Conservation (phyloP, 2,113 vertebrate genomes). For the Shinisaurus crocodilurus region DNA sequence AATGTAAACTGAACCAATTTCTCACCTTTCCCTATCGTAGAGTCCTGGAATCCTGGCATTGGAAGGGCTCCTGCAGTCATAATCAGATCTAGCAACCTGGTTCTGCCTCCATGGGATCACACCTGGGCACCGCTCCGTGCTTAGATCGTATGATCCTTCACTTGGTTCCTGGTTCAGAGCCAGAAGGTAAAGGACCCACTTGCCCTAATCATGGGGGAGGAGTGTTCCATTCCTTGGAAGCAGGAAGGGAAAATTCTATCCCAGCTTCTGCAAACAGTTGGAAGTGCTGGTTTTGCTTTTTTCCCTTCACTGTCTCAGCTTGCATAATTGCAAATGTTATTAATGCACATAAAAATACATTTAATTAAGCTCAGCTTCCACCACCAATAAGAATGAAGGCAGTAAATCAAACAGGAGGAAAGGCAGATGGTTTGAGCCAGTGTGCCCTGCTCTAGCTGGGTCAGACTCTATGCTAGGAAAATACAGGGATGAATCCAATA, state of each 20-base stretch:
- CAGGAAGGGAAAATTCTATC: neutral
- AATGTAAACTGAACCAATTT: too few relatives aligned
- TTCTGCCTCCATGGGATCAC: neutral
- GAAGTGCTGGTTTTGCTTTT: neutral
- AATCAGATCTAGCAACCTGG: neutral
- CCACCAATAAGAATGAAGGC: neutral
- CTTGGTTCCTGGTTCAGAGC: neutral
- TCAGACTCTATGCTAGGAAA: too few relatives aligned
- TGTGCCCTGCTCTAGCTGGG: neutral
- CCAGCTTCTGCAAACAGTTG: neutral
- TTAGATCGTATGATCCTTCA: neutral
- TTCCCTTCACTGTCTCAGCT: rapidly evolving
- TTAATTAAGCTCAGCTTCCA: slow-evolving; percentile 13
- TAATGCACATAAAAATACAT: slow-evolving; percentile 22
- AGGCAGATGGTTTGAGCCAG: neutral
- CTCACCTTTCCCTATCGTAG: neutral
- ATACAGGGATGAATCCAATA: too few relatives aligned
- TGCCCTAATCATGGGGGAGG: too few relatives aligned
- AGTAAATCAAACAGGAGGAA: slow-evolving; percentile 26
- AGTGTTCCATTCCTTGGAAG: neutral
- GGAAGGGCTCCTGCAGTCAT: neutral
- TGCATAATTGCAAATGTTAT: neutral
- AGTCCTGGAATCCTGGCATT: neutral
- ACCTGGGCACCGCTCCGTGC: neutral
- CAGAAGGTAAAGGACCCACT: neutral